Conservation (phyloP, 2,113 vertebrate species). For the Nerophis ophidion region DNA sequence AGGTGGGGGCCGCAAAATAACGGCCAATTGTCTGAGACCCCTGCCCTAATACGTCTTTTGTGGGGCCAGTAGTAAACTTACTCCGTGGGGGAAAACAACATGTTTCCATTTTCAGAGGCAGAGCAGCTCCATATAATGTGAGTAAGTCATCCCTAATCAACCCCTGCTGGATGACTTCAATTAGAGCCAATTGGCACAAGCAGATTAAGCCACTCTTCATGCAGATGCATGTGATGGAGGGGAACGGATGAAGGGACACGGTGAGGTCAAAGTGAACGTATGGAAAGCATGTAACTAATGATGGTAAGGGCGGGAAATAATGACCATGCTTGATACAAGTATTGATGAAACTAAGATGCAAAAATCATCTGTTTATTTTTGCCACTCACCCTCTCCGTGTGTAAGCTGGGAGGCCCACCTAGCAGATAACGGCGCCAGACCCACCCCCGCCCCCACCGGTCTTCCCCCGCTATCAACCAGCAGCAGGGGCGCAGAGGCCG, state of each 20-base stretch:
- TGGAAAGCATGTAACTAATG: slow-evolving; percentile 41
- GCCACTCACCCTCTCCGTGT: slow-evolving; percentile 15
- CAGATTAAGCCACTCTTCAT: slow-evolving; percentile 52
- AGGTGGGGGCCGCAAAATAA: too few relatives aligned
- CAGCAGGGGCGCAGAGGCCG: slow-evolving; percentile 60
- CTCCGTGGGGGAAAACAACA: too few relatives aligned
- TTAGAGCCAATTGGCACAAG: slow-evolving; percentile 67
- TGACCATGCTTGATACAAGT: background rate
- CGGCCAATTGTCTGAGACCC: too few relatives aligned
- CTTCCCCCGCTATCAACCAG: slow-evolving; percentile 52
- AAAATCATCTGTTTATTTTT: background rate
- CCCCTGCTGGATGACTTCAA: slow-evolving; percentile 68
- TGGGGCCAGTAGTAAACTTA: too few relatives aligned
- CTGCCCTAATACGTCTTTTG: too few relatives aligned
- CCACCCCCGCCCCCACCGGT: slow-evolving; percentile 15
- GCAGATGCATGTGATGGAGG: slow-evolving; percentile 45
- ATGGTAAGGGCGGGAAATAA: slow-evolving; percentile 37
- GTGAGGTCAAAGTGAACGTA: slow-evolving; percentile 42
- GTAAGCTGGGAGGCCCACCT: slow-evolving; percentile 15
- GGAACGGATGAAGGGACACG: slow-evolving; percentile 35
- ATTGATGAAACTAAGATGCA: background rate
- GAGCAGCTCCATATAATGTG: slow-evolving; percentile 42
- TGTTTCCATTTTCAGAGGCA: background rate
- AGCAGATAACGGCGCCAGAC: slow-evolving; percentile 33
- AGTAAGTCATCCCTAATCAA: slow-evolving; percentile 69